These are phyloP conservation scores for Drosophila putrida DNA, from an alignment of 2,888 invertebrate species.

Conservation along the genomic window DNA sequence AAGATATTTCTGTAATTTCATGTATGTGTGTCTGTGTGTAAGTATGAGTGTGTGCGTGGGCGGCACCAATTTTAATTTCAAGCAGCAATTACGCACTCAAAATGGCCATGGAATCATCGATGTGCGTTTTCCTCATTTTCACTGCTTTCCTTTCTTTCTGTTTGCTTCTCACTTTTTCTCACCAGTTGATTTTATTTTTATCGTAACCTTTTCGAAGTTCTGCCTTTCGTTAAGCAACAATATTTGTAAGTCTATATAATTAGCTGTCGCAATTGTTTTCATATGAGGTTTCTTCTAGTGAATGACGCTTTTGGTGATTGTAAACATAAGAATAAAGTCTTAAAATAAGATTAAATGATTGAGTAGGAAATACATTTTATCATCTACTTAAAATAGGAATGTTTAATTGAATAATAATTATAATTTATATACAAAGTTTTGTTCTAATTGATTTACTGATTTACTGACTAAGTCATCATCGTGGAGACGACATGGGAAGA, in stretches of 20 bases:
- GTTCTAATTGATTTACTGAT: too few species aligned
- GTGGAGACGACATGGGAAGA: too few species aligned
- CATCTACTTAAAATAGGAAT: too few species aligned
- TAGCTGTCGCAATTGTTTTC: background rate
- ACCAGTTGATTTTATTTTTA: conserved; percentile 10
- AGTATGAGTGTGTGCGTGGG: conserved; percentile 20
- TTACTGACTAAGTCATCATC: too few species aligned
- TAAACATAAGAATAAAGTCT: too few species aligned
- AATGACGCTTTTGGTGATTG: background rate
- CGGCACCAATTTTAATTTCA: conserved; percentile 66
- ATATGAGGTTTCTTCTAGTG: background rate
- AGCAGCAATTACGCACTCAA: conserved; percentile 62
- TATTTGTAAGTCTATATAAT: background rate
- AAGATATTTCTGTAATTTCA: background rate
- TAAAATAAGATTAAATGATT: too few species aligned
- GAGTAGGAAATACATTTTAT: too few species aligned
- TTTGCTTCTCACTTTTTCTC: conserved; percentile 28
- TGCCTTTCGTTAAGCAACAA: background rate
- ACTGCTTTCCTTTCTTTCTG: conserved; percentile 22
- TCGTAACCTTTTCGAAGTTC: conserved; percentile 3
- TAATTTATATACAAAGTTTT: too few species aligned
- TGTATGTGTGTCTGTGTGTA: conserved; percentile 10
- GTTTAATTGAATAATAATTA: too few species aligned
- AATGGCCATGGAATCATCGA: conserved; percentile 53
- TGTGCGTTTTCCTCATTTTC: conserved; percentile 11